These are phyloP conservation scores for Teleopsis dalmanni DNA, from an alignment of 1,140 invertebrate species.

Conservation along the genomic window DNA sequence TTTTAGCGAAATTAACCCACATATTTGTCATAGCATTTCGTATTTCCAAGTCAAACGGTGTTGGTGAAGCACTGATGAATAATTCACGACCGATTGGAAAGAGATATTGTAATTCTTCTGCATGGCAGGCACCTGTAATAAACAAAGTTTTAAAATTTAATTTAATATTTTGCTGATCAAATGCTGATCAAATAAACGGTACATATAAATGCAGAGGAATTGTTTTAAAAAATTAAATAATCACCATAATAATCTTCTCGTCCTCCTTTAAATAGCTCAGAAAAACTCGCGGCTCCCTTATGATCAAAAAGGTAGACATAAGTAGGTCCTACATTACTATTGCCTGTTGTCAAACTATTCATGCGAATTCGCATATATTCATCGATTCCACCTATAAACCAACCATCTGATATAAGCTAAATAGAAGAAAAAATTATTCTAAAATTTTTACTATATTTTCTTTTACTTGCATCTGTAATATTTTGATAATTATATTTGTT, in stretches of 20 bases:
- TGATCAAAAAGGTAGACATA: constrained; percentile 63
- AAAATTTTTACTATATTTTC: not conserved
- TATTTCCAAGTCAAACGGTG: constrained; percentile 46
- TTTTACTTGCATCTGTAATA: constrained; percentile 49
- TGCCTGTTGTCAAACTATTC: constrained; percentile 29
- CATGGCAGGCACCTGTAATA: constrained; percentile 56
- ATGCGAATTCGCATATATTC: constrained; percentile 51
- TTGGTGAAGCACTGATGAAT: constrained; percentile 47
- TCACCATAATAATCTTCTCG: constrained; percentile 51
- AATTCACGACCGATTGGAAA: constrained; percentile 58
- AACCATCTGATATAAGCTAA: constrained; percentile 62
- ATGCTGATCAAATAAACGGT: not conserved
- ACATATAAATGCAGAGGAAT: too few species aligned
- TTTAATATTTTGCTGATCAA: not conserved
- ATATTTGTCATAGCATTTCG: constrained; percentile 52
- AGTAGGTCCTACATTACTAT: constrained; percentile 46
- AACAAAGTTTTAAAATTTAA: not conserved
- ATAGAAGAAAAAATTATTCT: constrained; percentile 10
- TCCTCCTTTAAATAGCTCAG: constrained; percentile 57
- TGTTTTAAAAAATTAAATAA: not conserved
- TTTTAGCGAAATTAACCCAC: constrained; percentile 64
- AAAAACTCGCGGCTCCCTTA: constrained; percentile 58
- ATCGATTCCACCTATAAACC: constrained; percentile 55
- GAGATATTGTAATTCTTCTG: constrained; percentile 64
- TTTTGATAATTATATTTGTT: constrained; percentile 47